Base-by-base conservation (phyloP, 1,140 invertebrate species). In the Eurosta solidaginis region DNA sequence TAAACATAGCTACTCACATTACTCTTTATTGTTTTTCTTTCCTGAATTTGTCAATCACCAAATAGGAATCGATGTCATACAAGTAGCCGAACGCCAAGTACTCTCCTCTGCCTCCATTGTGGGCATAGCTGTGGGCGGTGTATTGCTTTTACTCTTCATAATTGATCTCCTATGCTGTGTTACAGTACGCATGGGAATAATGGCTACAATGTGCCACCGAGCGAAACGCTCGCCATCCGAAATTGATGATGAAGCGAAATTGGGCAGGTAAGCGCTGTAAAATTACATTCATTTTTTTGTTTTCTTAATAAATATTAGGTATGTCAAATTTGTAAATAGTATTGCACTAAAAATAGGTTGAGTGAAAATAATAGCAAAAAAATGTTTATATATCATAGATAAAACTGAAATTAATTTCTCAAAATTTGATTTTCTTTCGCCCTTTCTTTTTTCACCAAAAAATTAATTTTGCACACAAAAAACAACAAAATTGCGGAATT, bases 61-160 rank as follows among this genome's bases (percentile, higher is more conserved):
- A 36, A 63, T 25, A 47, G 85, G 85, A 73, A 81, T 79, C 54
- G 89, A 91, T 77, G 89, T 90, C 40, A 89, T 92, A 50, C 86
- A 89, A 78, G 83, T 89, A 77, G 89, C 90, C 50, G 89, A 91
- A 68, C 88, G 90, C 52, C 90, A 92, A 78, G 85, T 91, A 12
- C 89, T 95, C 68, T 94, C 93, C 63, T 94, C 92, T 82, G 91
- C 91, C 27, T 90, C 93, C 47, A 94, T 96, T 80, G 93, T 96
- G 80, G 93, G 93, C 79, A 92, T 96, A 76, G 93, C 94, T 9
- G 89, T 96, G 54, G 92, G 91, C 49, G 91, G 92, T 54, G 89
- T 96, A 12, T 88, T 96, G 44, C 83, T 96, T 77, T 90, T 95
- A 74, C 89, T 96, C 42, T 89, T 96, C 79, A 90, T 96, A 78